Evolutionary conservation across 2,888 invertebrate genomes (phyloP).

Genomic region (Allolobophora icterica): DNA sequence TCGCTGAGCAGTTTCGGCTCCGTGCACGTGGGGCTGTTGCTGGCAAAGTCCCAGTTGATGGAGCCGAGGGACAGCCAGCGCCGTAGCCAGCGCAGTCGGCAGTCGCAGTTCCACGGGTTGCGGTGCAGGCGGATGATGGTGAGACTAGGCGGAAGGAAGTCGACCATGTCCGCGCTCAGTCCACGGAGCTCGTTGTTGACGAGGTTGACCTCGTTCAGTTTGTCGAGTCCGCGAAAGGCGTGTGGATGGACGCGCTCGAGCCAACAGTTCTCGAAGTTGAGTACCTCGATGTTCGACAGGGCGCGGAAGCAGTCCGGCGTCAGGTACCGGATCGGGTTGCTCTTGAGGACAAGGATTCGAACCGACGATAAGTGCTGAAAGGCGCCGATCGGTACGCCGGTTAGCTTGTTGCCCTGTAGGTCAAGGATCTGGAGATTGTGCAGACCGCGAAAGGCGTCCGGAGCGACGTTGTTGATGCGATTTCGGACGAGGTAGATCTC

Average conservation of each 20-base stretch:
- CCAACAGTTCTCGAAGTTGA: constrained; percentile 49
- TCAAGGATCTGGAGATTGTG: constrained; percentile 47
- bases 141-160: constrained; percentile 42
- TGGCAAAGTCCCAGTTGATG: constrained; percentile 47
- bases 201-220: constrained; percentile 48
- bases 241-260: constrained; percentile 44
- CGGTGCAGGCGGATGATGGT: constrained; percentile 47
- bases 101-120: constrained; percentile 51
- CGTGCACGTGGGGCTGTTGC: constrained; percentile 47
- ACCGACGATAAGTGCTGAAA: constrained; percentile 44
- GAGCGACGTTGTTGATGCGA: constrained; percentile 43
- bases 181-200: constrained; percentile 48
- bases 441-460: constrained; percentile 47
- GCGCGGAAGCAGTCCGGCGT: constrained; percentile 42
- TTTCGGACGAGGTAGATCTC: constrained; percentile 47
- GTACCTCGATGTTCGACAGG: constrained; percentile 45
- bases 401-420: constrained; percentile 46
- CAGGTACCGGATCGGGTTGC: constrained; percentile 47
- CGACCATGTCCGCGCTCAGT: constrained; percentile 40
- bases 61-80: constrained; percentile 39
- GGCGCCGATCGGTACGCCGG: constrained; percentile 37
- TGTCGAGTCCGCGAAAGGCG: constrained; percentile 43
- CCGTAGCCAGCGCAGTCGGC: constrained; percentile 48
- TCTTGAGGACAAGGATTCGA: constrained; percentile 44
- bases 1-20: constrained; percentile 43